Evolutionary conservation across 2,113 vertebrate species (phyloP).

Genomic region (Todiramphus chloris): DNA sequence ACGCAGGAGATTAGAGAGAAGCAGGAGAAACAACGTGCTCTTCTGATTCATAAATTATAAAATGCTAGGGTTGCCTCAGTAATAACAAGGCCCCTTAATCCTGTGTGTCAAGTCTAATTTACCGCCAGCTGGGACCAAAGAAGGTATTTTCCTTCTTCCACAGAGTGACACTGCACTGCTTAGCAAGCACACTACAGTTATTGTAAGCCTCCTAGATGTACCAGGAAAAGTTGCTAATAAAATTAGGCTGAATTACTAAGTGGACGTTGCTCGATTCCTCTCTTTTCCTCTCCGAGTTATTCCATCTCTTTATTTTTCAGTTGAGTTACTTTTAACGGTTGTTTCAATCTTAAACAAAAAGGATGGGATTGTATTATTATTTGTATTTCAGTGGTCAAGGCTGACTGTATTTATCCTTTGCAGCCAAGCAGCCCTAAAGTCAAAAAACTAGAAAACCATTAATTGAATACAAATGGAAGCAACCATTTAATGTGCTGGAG

Average conservation of each 20-base stretch:
- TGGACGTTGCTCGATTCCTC: not conserved
- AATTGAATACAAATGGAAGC: not conserved
- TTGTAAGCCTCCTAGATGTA: not conserved
- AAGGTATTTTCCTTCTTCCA: not conserved
- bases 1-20: not conserved
- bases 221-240: not conserved
- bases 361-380: not conserved
- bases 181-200: not conserved
- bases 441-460: not conserved
- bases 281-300: not conserved
- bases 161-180: not conserved
- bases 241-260: not conserved
- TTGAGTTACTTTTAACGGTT: not conserved
- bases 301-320: not conserved
- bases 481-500: not conserved
- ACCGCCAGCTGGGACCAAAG: constrained; percentile 20
- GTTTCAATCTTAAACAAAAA: not conserved
- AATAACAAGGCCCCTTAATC: constrained; percentile 17
- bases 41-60: constrained; percentile 35
- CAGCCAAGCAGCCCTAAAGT: not conserved
- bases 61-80: constrained; percentile 16
- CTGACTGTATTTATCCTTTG: not conserved
- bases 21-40: not conserved
- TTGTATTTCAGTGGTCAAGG: not conserved
- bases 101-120: not conserved